Evolutionary conservation across 2,797 vertebrate genomes (phyloP).

Genomic region (Adrianichthys oophorus): DNA sequence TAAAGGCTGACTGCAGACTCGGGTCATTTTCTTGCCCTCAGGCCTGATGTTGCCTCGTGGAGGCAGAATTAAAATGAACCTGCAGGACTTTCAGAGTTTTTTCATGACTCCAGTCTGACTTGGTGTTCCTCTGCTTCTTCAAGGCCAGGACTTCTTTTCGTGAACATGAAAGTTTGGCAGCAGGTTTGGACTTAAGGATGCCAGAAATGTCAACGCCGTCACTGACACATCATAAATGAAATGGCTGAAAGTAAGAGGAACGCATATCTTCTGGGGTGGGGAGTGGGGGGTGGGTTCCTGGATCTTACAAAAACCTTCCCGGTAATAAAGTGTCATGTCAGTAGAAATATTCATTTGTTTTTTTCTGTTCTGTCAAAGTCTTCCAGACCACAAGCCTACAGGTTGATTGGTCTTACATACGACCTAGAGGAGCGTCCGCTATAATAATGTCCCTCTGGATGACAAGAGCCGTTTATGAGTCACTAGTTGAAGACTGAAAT

Average conservation of each 20-base stretch:
- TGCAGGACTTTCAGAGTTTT: not conserved
- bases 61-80: constrained; percentile 9
- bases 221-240: constrained; percentile 17
- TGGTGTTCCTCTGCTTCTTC: not conserved
- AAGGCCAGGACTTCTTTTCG: constrained; percentile 15
- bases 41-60: constrained; percentile 4
- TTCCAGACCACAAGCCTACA: too few relatives aligned
- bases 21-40: not conserved
- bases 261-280: too few relatives aligned
- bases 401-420: too few relatives aligned
- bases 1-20: constrained; percentile 11
- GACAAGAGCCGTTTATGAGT: too few relatives aligned
- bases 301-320: too few relatives aligned
- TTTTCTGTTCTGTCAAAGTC: too few relatives aligned
- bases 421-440: too few relatives aligned
- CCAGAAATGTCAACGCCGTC: constrained; percentile 9
- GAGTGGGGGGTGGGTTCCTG: too few relatives aligned
- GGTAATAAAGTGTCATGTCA: too few relatives aligned
- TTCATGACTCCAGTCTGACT: not conserved
- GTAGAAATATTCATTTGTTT: too few relatives aligned
- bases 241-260: constrained; percentile 1
- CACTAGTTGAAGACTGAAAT: too few relatives aligned
- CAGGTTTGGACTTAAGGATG: constrained; percentile 18
- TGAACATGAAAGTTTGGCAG: constrained; percentile 12
- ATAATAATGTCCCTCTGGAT: too few relatives aligned